Conservation (phyloP, 2,888 invertebrate genomes). For the Lasioglossum malachurum region DNA sequence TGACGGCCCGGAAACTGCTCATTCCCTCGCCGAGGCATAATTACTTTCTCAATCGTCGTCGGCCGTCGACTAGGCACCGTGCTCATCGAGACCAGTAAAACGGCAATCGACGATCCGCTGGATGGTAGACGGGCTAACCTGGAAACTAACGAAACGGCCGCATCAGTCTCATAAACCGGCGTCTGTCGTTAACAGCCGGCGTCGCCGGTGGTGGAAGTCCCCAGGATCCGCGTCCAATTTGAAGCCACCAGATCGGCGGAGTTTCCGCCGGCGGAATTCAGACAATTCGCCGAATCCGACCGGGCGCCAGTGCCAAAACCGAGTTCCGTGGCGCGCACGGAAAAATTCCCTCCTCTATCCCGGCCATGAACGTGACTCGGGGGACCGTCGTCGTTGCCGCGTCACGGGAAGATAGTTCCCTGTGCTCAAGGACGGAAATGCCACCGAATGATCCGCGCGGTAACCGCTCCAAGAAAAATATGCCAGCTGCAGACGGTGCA, state of each 20-base stretch:
- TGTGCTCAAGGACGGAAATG: background rate
- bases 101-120: background rate
- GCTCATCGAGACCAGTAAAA: constrained; percentile 2
- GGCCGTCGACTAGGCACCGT: background rate
- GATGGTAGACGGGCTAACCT: background rate
- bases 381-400: background rate
- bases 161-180: constrained; percentile 35
- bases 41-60: constrained; percentile 3
- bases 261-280: constrained; percentile 36
- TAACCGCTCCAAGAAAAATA: constrained; percentile 13
- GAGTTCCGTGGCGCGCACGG: constrained; percentile 11
- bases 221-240: constrained; percentile 24
- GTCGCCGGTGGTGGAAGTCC: constrained; percentile 16
- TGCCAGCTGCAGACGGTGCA: background rate
- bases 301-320: constrained; percentile 33
- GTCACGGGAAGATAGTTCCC: background rate
- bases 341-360: constrained; percentile 19
- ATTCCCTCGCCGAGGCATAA: background rate
- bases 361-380: background rate
- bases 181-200: constrained; percentile 36
- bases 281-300: constrained; percentile 37
- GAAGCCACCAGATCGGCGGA: constrained; percentile 6
- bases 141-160: background rate
- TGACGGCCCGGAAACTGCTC: background rate
- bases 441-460: constrained; percentile 1